A percentile compares a stretch with the other conserved stretches of the same genome.
These are phyloP conservation scores for Telenomus remus DNA, from an alignment of 1,140 invertebrate species.

Conservation along the genomic window DNA sequence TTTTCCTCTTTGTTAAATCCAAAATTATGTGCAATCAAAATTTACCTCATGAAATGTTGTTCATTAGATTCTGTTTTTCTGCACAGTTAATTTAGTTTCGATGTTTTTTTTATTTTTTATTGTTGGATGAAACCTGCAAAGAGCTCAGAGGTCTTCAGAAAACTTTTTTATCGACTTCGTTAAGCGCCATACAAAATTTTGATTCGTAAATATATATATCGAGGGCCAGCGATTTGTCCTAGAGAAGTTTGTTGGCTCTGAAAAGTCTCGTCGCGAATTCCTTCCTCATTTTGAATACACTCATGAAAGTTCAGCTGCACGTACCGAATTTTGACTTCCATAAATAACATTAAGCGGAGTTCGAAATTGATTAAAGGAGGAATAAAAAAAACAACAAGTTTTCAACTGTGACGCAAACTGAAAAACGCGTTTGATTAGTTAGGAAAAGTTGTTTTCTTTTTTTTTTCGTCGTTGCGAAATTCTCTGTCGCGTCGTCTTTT, in stretches of 20 bases:
- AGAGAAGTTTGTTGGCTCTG: conserved; percentile 1
- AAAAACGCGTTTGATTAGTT: background rate
- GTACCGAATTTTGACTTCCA: conserved; percentile 10
- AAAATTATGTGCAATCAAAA: no score
- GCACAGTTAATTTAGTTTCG: background rate
- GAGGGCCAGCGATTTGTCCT: conserved; percentile 7
- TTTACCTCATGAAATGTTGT: no score
- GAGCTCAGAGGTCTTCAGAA: background rate
- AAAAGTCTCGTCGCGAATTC: conserved; percentile 5
- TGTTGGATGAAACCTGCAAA: background rate
- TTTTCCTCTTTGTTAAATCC: no score
- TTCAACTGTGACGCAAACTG: background rate
- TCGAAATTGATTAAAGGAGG: background rate
- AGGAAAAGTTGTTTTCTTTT: background rate
- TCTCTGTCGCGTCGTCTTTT: background rate
- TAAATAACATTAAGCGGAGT: background rate
- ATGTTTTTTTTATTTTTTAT: no score
- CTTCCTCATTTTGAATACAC: conserved; percentile 8
- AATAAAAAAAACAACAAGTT: background rate
- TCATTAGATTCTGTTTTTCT: no score
- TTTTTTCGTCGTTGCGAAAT: background rate
- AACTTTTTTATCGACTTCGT: conserved; percentile 7
- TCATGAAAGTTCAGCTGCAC: conserved; percentile 10
- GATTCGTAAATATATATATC: conserved; percentile 8
- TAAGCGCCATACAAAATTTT: conserved; percentile 15